Evolutionary conservation across 2,797 vertebrate species (phyloP), one percentile per base, ranked within the genome.

Genomic region (Falco concolor): DNA sequence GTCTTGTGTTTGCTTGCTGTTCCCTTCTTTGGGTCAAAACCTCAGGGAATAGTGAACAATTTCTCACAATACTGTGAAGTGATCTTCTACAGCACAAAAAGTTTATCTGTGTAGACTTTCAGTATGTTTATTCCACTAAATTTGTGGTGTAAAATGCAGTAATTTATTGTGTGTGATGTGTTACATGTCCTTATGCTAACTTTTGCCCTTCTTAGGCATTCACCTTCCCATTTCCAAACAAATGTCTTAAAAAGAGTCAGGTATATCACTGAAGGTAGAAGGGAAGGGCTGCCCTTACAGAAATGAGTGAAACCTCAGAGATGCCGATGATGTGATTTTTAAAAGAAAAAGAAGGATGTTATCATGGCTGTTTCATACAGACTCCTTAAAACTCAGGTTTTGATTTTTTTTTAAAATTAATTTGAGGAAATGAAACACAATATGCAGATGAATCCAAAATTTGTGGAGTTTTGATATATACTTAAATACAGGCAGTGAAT

Each of bases 321-420:
- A 20, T 78, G 40, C 34, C 50, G 13, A 23, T 73, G 17, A 32
- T 23, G 21, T 10, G 47, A 24, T 53, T 53, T 4, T 17, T 73
- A 44, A 24, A 32, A 28, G 25, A 49, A 7, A 11, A 24, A 49
- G 3, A 4, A 8, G 52, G 1, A 2, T 22, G 10, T 2, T 47
- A 79, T 93, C 19, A 6, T 60, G 10, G 7, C 44, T 77, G 23
- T 44, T 87, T 28, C 72, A 12, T 24, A 20, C 3, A 10, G 73
- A 32, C 20, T 53, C 25, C 22, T 56, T 76, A 72, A 83, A 45
- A 34, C 9, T 70, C 4, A 1, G 5, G 36, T 70, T 54, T 68
- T 72, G 2, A 8, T 49, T 36, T 36, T 25, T 50, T 47, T 61
- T 32, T n/a, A 32, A 3, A 49, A 18, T 30, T 5, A 65, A 40